Evolutionary conservation across 2,113 vertebrate species (phyloP), one percentile per base, ranked within the genome.

Genomic region (Neolamprologus devosi): DNA sequence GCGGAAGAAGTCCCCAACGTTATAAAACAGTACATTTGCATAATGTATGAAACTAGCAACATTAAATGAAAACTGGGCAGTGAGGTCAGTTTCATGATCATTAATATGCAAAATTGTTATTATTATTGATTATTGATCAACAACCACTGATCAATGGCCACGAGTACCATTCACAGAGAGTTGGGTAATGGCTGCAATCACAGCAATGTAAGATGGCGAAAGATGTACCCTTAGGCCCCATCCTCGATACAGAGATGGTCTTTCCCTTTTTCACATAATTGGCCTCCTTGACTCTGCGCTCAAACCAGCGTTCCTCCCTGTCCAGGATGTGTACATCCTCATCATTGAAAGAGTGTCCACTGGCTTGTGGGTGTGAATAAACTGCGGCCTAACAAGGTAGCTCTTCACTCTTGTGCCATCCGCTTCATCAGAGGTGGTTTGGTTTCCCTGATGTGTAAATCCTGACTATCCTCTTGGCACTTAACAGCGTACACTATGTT

Each of bases 171-270:
- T 28, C 55, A 58, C 23, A 58, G 23, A 58, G 23, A 28, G 55
- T 58, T 58, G 13, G 55, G 23, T 5, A 28, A 58, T 28, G 55
- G 55, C 26, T 58, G 26, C 13, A 58, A 28, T 58, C 7, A 58
- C 26, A 3, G 57, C 26, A 58, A 17, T 58, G 26, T 58, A 30
- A 17, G 2, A 58, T 58, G 57, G 49, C 0, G 9, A 53, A n/a
- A 53, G 5, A 53, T 6, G 51, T n/a, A 10, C 5, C 49, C 49
- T 53, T 3, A 53, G 19, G 5, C 49, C 9, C 9, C 19, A 19
- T 53, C 49, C 49, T 53, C 3, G 1, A 0, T 53, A 0, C 49
- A n/a, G 49, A 51, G 49, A n/a, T n/a, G 49, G 9, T 53, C 49
- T 53, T 53, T 53, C 49, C 49, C 19, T 53, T 53, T n/a, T 53